Percentiles rank a stretch among this genome's conserved stretches.
phyloP scores from a whole-genome alignment of 2,888 invertebrate species.

The Drosophila pegasa region DNA sequence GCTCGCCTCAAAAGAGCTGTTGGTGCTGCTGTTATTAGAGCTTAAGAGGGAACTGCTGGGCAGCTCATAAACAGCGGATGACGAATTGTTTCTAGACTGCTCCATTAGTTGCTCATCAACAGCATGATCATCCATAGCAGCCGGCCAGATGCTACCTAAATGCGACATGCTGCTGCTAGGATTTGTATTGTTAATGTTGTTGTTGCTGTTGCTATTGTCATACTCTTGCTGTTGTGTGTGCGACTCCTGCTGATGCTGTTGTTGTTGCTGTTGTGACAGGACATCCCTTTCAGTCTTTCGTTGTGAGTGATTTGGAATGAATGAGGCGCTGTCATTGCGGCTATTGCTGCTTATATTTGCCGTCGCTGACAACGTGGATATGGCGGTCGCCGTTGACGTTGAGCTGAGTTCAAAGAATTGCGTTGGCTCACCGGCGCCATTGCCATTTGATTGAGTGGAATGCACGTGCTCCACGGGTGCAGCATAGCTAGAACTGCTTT shows the following conservation, averaged over 20 bases:
- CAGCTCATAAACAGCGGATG: conserved; percentile 49
- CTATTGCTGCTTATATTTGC: conserved; percentile 23
- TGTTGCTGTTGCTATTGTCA: conserved; percentile 21
- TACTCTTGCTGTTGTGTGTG: conserved; percentile 13
- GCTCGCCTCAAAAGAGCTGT: conserved; percentile 61
- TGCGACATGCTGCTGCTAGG: conserved; percentile 13
- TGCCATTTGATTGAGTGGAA: conserved; percentile 60
- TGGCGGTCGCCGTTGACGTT: conserved; percentile 54
- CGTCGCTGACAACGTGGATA: conserved; percentile 34
- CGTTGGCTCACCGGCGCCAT: conserved; percentile 40
- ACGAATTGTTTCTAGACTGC: conserved; percentile 23
- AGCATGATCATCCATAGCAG: conserved; percentile 70
- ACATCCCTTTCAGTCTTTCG: conserved; percentile 53
- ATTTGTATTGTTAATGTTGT: conserved; percentile 4
- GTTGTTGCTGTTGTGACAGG: conserved; percentile 18
- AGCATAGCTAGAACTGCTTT: conserved; percentile 9
- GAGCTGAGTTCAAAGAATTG: conserved; percentile 66
- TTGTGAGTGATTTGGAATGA: conserved; percentile 63
- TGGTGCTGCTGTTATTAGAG: conserved; percentile 51
- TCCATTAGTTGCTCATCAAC: conserved; percentile 55
- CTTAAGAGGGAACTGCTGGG: conserved; percentile 60
- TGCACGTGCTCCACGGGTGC: conserved; percentile 48
- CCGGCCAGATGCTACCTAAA: conserved; percentile 51
- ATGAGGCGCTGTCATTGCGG: conserved; percentile 18
- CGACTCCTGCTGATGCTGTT: conserved; percentile 13